Percentiles rank a stretch among this genome's conserved stretches.
phyloP scores from a whole-genome alignment of 2,113 vertebrate genomes.

The Amazona vittata region DNA sequence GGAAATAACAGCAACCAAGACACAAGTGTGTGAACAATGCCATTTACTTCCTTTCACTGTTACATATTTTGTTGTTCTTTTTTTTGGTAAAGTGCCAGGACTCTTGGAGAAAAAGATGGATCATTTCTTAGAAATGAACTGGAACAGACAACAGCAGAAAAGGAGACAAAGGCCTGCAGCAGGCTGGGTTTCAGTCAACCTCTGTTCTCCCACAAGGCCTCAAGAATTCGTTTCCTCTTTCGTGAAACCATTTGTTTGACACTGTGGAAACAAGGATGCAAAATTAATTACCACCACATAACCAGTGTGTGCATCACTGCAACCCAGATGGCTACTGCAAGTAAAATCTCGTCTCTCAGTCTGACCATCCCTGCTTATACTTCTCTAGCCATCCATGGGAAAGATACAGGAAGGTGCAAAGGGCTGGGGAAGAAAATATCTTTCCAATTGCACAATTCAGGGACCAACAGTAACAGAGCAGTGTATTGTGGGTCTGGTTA shows the following conservation, averaged over 20 bases:
- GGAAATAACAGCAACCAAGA: slow-evolving; percentile 6
- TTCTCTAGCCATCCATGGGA: neutral
- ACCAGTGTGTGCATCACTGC: fast-evolving
- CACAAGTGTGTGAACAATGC: neutral
- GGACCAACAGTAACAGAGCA: neutral
- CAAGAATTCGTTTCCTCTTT: slow-evolving; percentile 95
- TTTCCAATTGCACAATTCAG: neutral
- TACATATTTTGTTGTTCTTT: neutral
- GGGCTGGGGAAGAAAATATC: neutral
- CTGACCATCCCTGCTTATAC: neutral
- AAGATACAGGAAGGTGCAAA: neutral
- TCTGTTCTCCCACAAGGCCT: slow-evolving; percentile 93
- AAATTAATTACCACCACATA: neutral
- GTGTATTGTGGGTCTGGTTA: neutral
- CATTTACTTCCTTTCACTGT: slow-evolving; percentile 34
- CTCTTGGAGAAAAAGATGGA: slow-evolving; percentile 26
- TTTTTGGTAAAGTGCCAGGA: slow-evolving; percentile 47
- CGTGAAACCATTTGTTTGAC: slow-evolving; percentile 98
- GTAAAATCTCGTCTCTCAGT: neutral
- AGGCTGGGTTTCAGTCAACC: slow-evolving; percentile 82
- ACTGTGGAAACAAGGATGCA: slow-evolving; percentile 77
- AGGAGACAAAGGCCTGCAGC: neutral
- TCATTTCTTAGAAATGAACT: slow-evolving; percentile 75
- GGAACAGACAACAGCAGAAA: slow-evolving; percentile 23
- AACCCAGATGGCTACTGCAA: neutral